These are phyloP conservation scores for Nephrotoma appendiculata DNA, from an alignment of 2,888 invertebrate genomes.

Conservation along the genomic window DNA sequence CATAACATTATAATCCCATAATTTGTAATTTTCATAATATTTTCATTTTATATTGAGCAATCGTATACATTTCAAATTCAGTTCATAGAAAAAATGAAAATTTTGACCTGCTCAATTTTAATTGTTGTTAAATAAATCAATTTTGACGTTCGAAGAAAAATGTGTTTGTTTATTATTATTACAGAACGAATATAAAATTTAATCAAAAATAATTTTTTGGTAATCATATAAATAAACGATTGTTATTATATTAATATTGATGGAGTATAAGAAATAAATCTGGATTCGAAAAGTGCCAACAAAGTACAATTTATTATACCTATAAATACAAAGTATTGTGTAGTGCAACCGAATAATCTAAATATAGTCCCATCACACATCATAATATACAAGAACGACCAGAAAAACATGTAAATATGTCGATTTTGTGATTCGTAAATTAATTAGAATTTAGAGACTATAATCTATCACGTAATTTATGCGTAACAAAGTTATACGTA, in stretches of 20 bases:
- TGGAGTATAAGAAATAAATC: background rate
- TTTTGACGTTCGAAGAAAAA: background rate
- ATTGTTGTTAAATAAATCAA: background rate
- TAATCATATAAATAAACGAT: background rate
- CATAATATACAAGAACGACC: background rate
- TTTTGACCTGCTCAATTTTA: background rate
- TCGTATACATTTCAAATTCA: background rate
- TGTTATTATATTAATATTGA: background rate
- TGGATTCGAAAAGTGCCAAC: background rate
- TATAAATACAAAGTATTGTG: background rate
- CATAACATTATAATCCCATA: background rate
- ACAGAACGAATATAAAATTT: background rate
- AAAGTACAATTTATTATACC: background rate
- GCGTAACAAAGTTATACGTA: background rate
- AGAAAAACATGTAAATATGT: background rate
- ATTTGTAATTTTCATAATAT: background rate
- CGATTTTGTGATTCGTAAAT: background rate
- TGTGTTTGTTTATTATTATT: background rate
- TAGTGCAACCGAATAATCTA: background rate
- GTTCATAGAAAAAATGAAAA: background rate
- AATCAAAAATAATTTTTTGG: background rate
- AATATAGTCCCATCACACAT: background rate
- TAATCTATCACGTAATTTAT: background rate
- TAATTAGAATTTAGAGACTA: background rate
- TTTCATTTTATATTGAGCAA: background rate